Conservation (phyloP, 2,888 invertebrate genomes). For the Nomada goodeniana region DNA sequence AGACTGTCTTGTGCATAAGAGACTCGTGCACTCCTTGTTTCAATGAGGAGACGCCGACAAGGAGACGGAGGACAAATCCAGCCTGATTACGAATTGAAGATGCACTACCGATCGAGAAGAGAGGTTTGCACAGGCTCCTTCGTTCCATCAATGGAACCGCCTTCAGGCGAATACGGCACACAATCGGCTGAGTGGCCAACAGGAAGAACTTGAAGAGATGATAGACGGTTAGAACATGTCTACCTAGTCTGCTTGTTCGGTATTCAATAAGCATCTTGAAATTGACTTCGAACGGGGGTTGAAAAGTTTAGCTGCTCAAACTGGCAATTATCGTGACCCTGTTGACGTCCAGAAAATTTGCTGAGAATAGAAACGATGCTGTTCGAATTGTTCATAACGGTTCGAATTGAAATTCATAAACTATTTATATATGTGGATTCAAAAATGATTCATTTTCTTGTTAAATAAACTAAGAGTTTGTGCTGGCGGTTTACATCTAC, state of each 20-base stretch:
- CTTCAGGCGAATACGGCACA: slow-evolving; percentile 52
- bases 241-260: slow-evolving; percentile 15
- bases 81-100: slow-evolving; percentile 76
- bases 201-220: slow-evolving; percentile 23
- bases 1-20: slow-evolving; percentile 57
- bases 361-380: too few species aligned
- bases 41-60: slow-evolving; percentile 24
- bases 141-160: slow-evolving; percentile 18
- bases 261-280: background rate
- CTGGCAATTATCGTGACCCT: background rate
- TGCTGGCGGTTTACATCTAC: too few species aligned
- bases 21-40: slow-evolving; percentile 31
- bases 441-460: too few species aligned
- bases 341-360: background rate
- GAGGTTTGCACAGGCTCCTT: slow-evolving; percentile 46
- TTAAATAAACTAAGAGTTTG: too few species aligned
- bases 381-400: too few species aligned
- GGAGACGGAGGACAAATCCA: slow-evolving; percentile 64
- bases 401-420: too few species aligned
- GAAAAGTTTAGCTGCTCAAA: background rate
- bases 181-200: slow-evolving; percentile 41
- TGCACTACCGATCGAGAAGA: slow-evolving; percentile 40
- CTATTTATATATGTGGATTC: too few species aligned
- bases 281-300: background rate
- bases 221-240: slow-evolving; percentile 16